Percentiles rank a stretch among this genome's conserved stretches.
Evolutionary conservation across 2,113 vertebrate species (phyloP).

Genomic region (Phrynosoma platyrhinos): DNA sequence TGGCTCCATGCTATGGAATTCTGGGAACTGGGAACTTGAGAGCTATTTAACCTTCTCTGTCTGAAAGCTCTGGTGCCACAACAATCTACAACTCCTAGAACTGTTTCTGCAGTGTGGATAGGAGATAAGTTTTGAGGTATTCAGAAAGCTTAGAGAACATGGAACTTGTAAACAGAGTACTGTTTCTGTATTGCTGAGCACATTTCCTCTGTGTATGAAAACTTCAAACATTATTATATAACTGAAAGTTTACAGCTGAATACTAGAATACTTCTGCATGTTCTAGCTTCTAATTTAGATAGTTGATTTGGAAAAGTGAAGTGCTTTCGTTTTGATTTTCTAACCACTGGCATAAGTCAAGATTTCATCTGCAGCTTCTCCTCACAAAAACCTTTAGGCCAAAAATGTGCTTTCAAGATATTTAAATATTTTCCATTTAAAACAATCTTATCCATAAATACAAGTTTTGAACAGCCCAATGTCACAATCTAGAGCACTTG

Average conservation of each 20-base stretch:
- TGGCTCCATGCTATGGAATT: too few relatives aligned
- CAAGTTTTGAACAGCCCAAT: constrained; percentile 57
- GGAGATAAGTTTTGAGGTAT: constrained; percentile 19
- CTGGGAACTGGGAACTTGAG: neutral
- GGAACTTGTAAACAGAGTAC: neutral
- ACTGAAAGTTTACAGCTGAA: constrained; percentile 30
- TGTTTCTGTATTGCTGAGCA: neutral
- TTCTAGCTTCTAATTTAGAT: neutral
- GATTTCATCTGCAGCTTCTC: constrained; percentile 10
- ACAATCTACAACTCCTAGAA: too few relatives aligned
- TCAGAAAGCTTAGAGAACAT: neutral
- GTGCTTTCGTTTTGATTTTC: constrained; percentile 21
- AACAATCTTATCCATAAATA: constrained; percentile 62
- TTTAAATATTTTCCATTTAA: constrained; percentile 52
- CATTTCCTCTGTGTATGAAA: neutral
- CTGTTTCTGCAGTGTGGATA: too few relatives aligned
- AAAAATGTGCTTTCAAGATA: constrained; percentile 35
- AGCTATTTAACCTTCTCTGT: neutral
- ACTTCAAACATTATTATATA: neutral
- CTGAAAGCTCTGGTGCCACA: too few relatives aligned
- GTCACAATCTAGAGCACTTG: constrained; percentile 56
- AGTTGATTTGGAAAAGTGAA: constrained; percentile 3
- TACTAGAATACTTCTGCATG: neutral
- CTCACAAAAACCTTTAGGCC: constrained; percentile 7
- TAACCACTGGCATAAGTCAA: constrained; percentile 34